phyloP scores from a whole-genome alignment of 2,797 vertebrate species.

The Micromesistius poutassou region DNA sequence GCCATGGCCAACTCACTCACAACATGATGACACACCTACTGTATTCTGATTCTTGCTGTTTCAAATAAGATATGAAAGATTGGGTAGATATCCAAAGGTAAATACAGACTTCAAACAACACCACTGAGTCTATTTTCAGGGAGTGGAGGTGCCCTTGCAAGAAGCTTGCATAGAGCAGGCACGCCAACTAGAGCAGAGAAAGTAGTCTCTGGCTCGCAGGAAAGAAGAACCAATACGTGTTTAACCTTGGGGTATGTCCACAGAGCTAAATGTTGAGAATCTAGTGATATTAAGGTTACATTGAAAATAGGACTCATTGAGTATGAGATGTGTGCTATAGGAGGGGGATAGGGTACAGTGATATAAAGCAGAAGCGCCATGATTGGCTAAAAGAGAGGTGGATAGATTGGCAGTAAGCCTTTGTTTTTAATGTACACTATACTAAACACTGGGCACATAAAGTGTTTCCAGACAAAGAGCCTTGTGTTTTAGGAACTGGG shows the following conservation, averaged over 20 bases:
- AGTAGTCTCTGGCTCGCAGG: conserved; percentile 45
- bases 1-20: neutral
- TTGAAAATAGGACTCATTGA: neutral
- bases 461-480: conserved; percentile 46
- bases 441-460: conserved; percentile 41
- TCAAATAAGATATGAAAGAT: neutral
- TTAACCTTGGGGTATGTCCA: conserved; percentile 28
- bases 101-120: neutral
- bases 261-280: conserved; percentile 17
- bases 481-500: conserved; percentile 40
- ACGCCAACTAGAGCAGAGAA: conserved; percentile 29
- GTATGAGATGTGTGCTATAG: neutral
- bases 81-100: neutral
- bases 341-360: neutral
- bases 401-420: neutral
- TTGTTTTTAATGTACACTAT: conserved; percentile 14
- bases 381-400: neutral
- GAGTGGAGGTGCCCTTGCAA: conserved; percentile 25
- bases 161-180: conserved; percentile 18
- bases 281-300: conserved; percentile 10
- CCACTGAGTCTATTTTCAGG: neutral
- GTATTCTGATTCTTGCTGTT: neutral
- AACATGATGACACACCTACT: neutral
- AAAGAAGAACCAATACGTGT: conserved; percentile 18
- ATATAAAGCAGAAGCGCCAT: neutral